Evolutionary conservation across 2,888 invertebrate genomes (phyloP).

Genomic region (Deilephila porcellus): DNA sequence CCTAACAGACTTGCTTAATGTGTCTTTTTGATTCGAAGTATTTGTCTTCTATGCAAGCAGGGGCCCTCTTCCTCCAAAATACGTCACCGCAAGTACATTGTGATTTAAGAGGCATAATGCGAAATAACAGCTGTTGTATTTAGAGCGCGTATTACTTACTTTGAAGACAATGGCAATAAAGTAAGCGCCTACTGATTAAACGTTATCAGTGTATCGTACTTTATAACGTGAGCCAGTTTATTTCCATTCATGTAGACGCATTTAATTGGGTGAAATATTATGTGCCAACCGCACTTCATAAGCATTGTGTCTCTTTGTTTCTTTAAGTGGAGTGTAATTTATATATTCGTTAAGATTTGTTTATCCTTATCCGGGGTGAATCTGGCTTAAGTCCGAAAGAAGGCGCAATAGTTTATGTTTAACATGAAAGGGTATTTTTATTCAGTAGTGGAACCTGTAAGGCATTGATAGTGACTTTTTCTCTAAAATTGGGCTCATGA

Average conservation of each 20-base stretch:
- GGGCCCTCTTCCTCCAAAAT: no score
- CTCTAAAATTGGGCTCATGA: no score
- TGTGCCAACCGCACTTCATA: background rate
- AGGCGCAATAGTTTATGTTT: no score
- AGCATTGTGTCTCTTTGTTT: constrained; percentile 26
- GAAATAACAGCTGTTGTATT: background rate
- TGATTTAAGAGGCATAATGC: background rate
- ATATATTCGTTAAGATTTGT: background rate
- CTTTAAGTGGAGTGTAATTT: background rate
- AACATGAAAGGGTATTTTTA: no score
- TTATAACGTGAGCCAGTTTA: constrained; percentile 35
- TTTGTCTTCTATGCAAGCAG: no score
- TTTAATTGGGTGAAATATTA: constrained; percentile 21
- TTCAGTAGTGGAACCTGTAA: no score
- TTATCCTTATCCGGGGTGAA: background rate
- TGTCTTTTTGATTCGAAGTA: no score
- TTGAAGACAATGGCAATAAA: constrained; percentile 19
- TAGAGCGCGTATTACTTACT: constrained; percentile 9
- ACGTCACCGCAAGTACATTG: background rate
- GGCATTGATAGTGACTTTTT: no score
- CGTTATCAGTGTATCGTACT: constrained; percentile 39
- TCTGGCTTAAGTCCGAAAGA: background rate
- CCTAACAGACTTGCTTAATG: no score
- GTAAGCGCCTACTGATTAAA: constrained; percentile 2
- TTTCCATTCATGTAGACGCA: constrained; percentile 37